phyloP scores from a whole-genome alignment of 2,888 invertebrate species.

The Idaea aversata region DNA sequence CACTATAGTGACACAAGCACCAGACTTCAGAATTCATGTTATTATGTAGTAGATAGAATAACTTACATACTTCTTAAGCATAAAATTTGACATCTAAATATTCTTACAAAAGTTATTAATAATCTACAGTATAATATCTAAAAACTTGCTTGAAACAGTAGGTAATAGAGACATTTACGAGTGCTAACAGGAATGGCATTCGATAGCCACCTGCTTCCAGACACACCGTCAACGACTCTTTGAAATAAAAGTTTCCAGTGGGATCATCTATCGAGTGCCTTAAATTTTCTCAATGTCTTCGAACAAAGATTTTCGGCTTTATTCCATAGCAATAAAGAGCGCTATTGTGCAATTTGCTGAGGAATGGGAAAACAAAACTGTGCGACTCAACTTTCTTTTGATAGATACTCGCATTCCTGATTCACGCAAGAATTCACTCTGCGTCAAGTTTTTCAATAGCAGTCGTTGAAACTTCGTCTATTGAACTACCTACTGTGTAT shows the following conservation, averaged over 20 bases:
- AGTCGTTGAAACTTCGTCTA: slow-evolving; percentile 53
- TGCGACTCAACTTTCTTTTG: slow-evolving; percentile 45
- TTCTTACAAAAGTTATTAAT: background rate
- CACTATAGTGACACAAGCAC: no score
- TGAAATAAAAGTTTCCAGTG: slow-evolving; percentile 59
- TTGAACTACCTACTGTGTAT: slow-evolving; percentile 30
- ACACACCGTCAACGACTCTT: slow-evolving; percentile 33
- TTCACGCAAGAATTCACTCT: slow-evolving; percentile 57
- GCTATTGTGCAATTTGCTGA: slow-evolving; percentile 15
- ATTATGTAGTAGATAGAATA: no score
- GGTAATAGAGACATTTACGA: slow-evolving; percentile 36
- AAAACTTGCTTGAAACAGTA: slow-evolving; percentile 25
- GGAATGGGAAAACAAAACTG: slow-evolving; percentile 32
- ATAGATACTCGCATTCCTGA: slow-evolving; percentile 51
- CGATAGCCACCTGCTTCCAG: slow-evolving; percentile 38
- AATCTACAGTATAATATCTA: background rate
- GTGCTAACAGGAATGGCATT: slow-evolving; percentile 29
- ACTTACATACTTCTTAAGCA: no score
- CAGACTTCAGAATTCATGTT: no score
- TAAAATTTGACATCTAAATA: no score
- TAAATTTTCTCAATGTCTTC: slow-evolving; percentile 25
- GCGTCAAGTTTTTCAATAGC: slow-evolving; percentile 56
- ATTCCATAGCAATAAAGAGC: slow-evolving; percentile 33
- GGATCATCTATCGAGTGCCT: slow-evolving; percentile 45
- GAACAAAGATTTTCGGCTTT: slow-evolving; percentile 36